A percentile compares a stretch with the other conserved stretches of the same genome.
Evolutionary conservation across 2,797 vertebrate genomes (phyloP).

Genomic region (Menidia menidia): DNA sequence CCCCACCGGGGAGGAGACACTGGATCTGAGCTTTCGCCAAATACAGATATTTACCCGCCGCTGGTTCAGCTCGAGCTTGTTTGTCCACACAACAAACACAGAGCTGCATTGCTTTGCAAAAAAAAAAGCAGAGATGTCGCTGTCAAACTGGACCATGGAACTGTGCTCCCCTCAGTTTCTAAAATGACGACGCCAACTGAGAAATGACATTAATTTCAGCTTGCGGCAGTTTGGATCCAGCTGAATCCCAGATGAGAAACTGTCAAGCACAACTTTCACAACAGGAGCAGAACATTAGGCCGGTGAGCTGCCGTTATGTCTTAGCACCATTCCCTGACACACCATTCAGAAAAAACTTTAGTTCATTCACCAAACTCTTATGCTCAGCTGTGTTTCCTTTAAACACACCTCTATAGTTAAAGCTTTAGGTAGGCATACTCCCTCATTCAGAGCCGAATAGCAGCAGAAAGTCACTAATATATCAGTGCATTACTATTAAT

Average conservation of each 20-base stretch:
- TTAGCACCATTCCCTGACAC: too few relatives aligned
- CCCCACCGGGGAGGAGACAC: slow-evolving; percentile 21
- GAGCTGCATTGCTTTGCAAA: slow-evolving; percentile 22
- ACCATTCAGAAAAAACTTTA: too few relatives aligned
- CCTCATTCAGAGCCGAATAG: too few relatives aligned
- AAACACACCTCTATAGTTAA: too few relatives aligned
- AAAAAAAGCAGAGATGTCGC: slow-evolving; percentile 9
- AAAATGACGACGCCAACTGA: background rate
- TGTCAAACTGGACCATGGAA: slow-evolving; percentile 10
- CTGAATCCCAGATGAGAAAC: slow-evolving; percentile 28
- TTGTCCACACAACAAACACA: slow-evolving; percentile 37
- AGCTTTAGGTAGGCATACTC: too few relatives aligned
- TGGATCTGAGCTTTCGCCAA: slow-evolving; percentile 24
- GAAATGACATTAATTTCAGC: slow-evolving; percentile 18
- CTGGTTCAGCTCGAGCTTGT: slow-evolving; percentile 33
- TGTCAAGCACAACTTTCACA: slow-evolving; percentile 31
- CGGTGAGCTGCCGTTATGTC: background rate
- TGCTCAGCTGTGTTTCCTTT: too few relatives aligned
- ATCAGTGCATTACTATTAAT: too few relatives aligned
- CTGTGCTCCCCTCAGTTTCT: background rate
- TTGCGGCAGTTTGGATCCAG: slow-evolving; percentile 9
- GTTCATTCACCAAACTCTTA: too few relatives aligned
- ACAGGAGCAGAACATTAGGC: slow-evolving; percentile 10
- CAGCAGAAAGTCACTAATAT: too few relatives aligned
- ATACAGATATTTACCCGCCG: slow-evolving; percentile 34